Base-by-base conservation (phyloP, 2,113 vertebrate genomes). In the Semnornis frantzii region DNA sequence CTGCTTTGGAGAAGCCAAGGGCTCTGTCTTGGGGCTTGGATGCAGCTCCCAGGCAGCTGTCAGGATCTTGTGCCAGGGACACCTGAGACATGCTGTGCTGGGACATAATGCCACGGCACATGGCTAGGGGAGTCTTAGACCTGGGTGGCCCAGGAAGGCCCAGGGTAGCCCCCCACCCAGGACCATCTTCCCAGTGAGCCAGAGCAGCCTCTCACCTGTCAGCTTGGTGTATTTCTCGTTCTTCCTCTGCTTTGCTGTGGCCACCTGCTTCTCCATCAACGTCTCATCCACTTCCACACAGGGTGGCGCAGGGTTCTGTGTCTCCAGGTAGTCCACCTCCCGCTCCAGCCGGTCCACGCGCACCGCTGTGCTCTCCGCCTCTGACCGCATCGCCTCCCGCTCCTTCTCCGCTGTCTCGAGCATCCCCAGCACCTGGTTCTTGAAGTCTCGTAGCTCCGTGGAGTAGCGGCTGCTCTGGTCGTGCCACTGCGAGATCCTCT, bases 311-410 rank as follows among this genome's bases (percentile, higher is more conserved):
- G 99, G 98, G 91, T 98, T 98, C 97, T 98, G 98, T 2, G 96
- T 98, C 97, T 99, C 99, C 75, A 99, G 96, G 68, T 98, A 98
- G 92, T 99, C 99, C 91, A 99, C 98, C 90, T 99, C 99, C 4
- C 98, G 92, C 94, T 99, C 99, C 83, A 99, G 95, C 4, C 98
- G 97, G 62, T 99, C 98, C 91, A 99, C 97, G 0, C 97, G 97
- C 39, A 97, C 97, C 0, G 97, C 97, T 1, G 98, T 95, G 9
- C 92, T 97, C 82, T 98, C 98, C 2, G 98, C 96, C 94, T 99
- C 98, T 0, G 96, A 94, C 62, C 97, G 95, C 80, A 99, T 97
- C 1, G 82, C 80, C 60, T 97, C 95, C 34, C 98, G 98, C 50
- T 99, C 98, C 81, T 98, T 98, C 93, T 97, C 98, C 1, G 99